A percentile compares a stretch with the other conserved stretches of the same genome.
Evolutionary conservation across 2,888 invertebrate species (phyloP).

Genomic region (Macrosiphum euphorbiae): DNA sequence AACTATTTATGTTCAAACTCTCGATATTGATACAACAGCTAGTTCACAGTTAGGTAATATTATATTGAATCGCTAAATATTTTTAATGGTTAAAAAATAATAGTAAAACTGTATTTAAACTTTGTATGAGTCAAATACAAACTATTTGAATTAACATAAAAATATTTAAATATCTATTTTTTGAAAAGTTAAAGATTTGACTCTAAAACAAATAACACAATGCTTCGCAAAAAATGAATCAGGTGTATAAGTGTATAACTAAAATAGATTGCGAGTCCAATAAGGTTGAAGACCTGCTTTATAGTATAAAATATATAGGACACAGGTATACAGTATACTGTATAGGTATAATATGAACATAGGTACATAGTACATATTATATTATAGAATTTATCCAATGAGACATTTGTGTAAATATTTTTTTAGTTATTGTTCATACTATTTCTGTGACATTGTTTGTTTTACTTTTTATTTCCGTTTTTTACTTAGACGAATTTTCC

Average conservation of each 20-base stretch:
- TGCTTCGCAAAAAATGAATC: not conserved
- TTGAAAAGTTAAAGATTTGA: too few relatives aligned
- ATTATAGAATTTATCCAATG: not conserved
- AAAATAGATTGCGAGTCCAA: not conserved
- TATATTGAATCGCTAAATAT: not conserved
- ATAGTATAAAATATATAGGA: too few relatives aligned
- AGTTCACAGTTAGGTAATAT: not conserved
- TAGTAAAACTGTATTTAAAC: too few relatives aligned
- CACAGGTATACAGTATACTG: not conserved
- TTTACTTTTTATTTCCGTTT: conserved; percentile 42
- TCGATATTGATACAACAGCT: not conserved
- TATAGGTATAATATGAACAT: too few relatives aligned
- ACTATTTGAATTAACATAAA: not conserved
- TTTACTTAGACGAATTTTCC: conserved; percentile 20
- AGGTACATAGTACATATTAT: too few relatives aligned
- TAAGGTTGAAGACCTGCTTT: too few relatives aligned
- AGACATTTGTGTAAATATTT: conserved; percentile 57
- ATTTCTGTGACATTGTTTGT: conserved; percentile 21
- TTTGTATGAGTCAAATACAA: not conserved
- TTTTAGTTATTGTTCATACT: conserved; percentile 38
- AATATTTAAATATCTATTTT: not conserved
- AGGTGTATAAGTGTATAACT: not conserved
- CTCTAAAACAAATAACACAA: not conserved
- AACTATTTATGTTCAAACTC: not conserved
- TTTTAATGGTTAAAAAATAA: not conserved